Base-by-base conservation (phyloP, 2,888 invertebrate genomes). In the Siphlonurus alternatus region DNA sequence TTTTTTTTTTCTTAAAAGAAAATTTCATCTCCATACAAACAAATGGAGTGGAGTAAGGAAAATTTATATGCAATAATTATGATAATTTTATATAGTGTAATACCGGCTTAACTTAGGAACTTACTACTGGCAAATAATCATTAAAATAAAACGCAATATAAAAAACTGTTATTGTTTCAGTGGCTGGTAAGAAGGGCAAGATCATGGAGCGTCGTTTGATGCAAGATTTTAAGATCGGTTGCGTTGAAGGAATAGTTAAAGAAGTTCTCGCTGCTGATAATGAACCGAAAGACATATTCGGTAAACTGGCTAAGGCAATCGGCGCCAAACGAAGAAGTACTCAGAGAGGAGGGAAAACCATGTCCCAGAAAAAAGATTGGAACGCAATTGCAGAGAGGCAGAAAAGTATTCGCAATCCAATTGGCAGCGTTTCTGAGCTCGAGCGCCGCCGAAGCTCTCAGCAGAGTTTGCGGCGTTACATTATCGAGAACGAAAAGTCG, bases 141-240 rank as follows among this genome's bases (percentile, higher is more conserved):
- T n/a, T n/a, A n/a, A n/a, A n/a, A n/a, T n/a, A n/a, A n/a, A n/a
- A n/a, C n/a, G n/a, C n/a, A n/a, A n/a, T n/a, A n/a, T n/a, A n/a
- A n/a, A n/a, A n/a, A n/a, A n/a, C n/a, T n/a, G n/a, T n/a, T n/a
- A n/a, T n/a, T 72, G 68, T 76, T 77, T 18, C 75, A 85, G 89
- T 89, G 61, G 81, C 88, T 23, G 91, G 91, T 1, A 89, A 88
- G 73, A 89, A 89, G 71, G 90, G 89, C 1, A 86, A 89, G 73
- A 86, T 89, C 2, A 88, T 92, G 87, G 92, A 93, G 72, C 80
- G 93, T 19, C 81, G 91, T 38, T 83, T 93, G 20, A 80, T 90
- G 63, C 91, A 91, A 74, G 92, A 92, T 77, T 93, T 93, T 83
- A 91, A 91, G 72, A 92, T 93, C 68, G 92, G 92, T n/a, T 86